A percentile compares a stretch with the other conserved stretches of the same genome.
Conservation (phyloP, 2,888 invertebrate genomes). For the Sarcophaga caerulescens region DNA sequence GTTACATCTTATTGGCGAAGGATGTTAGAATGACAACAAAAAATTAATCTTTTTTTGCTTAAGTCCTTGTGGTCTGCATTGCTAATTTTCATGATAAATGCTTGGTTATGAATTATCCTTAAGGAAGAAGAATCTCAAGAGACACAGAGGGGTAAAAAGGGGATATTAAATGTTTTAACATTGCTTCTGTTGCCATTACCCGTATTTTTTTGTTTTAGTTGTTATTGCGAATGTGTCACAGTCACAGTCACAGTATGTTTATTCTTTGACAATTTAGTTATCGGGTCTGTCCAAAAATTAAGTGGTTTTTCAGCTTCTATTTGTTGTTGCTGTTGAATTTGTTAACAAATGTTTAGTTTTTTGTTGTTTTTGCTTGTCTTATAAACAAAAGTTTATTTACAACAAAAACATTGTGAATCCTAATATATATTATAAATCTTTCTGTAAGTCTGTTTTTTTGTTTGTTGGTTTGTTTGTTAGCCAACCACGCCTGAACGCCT, state of each 20-base stretch:
- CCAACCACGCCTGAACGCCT: no score
- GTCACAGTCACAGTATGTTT: neutral
- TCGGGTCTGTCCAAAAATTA: neutral
- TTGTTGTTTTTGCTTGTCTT: neutral
- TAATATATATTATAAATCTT: no score
- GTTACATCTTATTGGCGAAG: no score
- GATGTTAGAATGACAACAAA: no score
- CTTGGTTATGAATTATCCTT: constrained; percentile 14
- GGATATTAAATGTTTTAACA: neutral
- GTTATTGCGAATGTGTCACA: neutral
- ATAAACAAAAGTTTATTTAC: neutral
- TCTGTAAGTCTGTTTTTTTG: no score
- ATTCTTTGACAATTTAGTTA: neutral
- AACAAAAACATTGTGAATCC: neutral
- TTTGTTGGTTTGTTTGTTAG: no score
- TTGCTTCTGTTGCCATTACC: neutral
- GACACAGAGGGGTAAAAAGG: neutral
- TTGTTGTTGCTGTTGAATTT: neutral
- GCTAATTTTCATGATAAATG: neutral
- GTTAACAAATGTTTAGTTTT: neutral
- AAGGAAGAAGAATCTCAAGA: neutral
- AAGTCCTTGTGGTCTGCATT: constrained; percentile 1
- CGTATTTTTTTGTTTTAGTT: neutral
- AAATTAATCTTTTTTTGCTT: neutral
- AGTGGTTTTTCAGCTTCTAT: neutral